A percentile compares a stretch with the other conserved stretches of the same genome.
These are phyloP conservation scores for Nomada lathburiana DNA, from an alignment of 2,888 invertebrate species.

Conservation along the genomic window DNA sequence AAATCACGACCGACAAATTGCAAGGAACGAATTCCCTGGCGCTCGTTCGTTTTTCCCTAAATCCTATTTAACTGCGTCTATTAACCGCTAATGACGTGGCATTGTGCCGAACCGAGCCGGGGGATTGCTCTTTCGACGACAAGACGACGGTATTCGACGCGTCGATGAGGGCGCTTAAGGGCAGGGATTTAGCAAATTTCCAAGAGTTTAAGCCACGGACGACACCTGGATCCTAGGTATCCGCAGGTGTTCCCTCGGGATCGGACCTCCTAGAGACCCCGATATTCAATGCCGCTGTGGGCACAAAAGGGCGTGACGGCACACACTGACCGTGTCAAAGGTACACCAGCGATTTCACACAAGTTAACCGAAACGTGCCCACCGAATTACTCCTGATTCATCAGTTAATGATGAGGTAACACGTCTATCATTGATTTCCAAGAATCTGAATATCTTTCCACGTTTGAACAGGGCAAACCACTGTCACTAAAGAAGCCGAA, in stretches of 20 bases:
- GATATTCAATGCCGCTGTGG: conserved; percentile 66
- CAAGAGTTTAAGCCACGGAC: conserved; percentile 41
- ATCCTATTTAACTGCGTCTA: conserved; percentile 46
- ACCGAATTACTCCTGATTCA: conserved; percentile 25
- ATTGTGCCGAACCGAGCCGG: conserved; percentile 30
- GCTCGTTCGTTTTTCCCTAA: neutral
- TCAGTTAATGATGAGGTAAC: conserved; percentile 24
- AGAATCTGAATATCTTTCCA: too few species aligned
- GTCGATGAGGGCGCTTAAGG: conserved; percentile 42
- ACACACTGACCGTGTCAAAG: conserved; percentile 72
- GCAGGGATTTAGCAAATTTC: conserved; percentile 48
- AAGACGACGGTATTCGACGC: conserved; percentile 39
- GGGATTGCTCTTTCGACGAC: conserved; percentile 41
- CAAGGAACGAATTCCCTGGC: neutral
- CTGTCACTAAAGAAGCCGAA: too few species aligned
- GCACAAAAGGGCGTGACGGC: conserved; percentile 76
- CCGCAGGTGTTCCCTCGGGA: conserved; percentile 68
- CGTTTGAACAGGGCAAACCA: too few species aligned
- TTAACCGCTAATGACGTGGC: conserved; percentile 41
- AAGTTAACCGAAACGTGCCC: conserved; percentile 77
- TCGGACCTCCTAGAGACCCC: conserved; percentile 62
- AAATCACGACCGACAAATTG: conserved; percentile 16
- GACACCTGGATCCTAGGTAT: conserved; percentile 69
- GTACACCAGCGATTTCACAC: conserved; percentile 77
- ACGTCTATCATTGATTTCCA: neutral